Conservation (phyloP, 2,888 invertebrate genomes). For the Baronia brevicornis region DNA sequence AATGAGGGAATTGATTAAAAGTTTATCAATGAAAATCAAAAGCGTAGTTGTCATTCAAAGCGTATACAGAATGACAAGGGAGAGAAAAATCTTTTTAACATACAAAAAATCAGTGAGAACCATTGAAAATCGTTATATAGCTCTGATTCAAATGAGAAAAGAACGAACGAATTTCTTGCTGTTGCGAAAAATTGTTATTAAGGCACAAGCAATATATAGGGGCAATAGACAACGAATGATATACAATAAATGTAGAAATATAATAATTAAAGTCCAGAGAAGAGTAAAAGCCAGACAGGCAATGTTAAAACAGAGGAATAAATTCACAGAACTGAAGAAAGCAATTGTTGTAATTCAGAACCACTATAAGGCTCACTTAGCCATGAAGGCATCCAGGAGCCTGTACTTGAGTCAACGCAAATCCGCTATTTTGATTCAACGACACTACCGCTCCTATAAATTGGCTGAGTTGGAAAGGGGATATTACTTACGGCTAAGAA, state of each 20-base stretch:
- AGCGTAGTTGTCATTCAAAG: conserved; percentile 55
- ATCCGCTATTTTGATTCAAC: conserved; percentile 36
- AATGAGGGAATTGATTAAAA: conserved; percentile 46
- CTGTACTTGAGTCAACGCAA: conserved; percentile 33
- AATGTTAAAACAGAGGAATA: conserved; percentile 43
- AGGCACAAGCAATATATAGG: conserved; percentile 65
- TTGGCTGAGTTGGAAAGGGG: conserved; percentile 24
- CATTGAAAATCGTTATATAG: conserved; percentile 37
- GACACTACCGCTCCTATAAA: conserved; percentile 32
- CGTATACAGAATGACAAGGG: conserved; percentile 48
- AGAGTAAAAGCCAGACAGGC: conserved; percentile 58
- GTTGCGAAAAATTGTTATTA: conserved; percentile 40
- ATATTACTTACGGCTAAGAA: conserved; percentile 24
- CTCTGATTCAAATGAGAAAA: conserved; percentile 46
- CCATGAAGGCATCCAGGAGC: conserved; percentile 34
- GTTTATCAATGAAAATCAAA: conserved; percentile 28
- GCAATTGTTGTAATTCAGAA: conserved; percentile 65
- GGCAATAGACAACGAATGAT: conserved; percentile 49
- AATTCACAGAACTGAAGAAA: conserved; percentile 48
- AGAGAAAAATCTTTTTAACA: conserved; percentile 29
- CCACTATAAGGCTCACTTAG: conserved; percentile 49
- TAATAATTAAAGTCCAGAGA: conserved; percentile 62
- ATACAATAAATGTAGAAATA: conserved; percentile 38
- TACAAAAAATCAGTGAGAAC: conserved; percentile 38
- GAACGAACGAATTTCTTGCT: conserved; percentile 37